Evolutionary conservation across 2,888 invertebrate genomes (phyloP).

Genomic region (Tortrix viridana): DNA sequence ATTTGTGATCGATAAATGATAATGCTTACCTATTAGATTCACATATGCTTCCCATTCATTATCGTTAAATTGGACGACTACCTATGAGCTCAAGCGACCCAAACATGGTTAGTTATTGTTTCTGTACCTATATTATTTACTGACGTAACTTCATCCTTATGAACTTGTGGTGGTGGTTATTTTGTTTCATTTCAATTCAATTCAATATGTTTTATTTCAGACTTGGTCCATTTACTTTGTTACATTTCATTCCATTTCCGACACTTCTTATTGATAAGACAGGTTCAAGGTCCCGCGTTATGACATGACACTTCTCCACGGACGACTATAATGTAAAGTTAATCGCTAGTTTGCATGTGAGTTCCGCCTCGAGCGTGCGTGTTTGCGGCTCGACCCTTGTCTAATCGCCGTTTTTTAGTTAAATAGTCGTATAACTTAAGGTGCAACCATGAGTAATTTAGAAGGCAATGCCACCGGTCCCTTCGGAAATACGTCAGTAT

Average conservation of each 20-base stretch:
- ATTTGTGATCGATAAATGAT: slow-evolving; percentile 10
- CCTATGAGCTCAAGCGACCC: slow-evolving; percentile 12
- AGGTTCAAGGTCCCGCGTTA: slow-evolving; percentile 36
- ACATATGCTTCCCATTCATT: slow-evolving; percentile 4
- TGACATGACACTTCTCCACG: no score
- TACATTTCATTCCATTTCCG: not conserved
- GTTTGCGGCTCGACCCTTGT: not conserved
- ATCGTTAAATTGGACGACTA: slow-evolving; percentile 10
- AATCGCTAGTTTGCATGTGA: not conserved
- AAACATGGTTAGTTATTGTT: slow-evolving; percentile 28
- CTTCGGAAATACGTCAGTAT: slow-evolving; percentile 58
- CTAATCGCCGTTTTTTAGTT: not conserved
- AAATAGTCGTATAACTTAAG: not conserved
- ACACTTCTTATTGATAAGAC: slow-evolving; percentile 32
- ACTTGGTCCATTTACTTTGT: not conserved
- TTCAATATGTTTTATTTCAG: no score
- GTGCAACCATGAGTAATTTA: slow-evolving; percentile 59
- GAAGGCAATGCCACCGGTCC: slow-evolving; percentile 58
- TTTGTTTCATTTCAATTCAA: no score
- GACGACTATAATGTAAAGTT: not conserved
- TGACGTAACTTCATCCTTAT: not conserved
- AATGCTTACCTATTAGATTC: slow-evolving; percentile 12
- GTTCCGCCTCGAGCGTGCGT: not conserved
- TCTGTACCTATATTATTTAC: no score
- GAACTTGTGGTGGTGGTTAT: no score